Evolutionary conservation across 2,888 invertebrate genomes (phyloP), one percentile per base, ranked within the genome.

Genomic region (Eutolmus rufibarbis): DNA sequence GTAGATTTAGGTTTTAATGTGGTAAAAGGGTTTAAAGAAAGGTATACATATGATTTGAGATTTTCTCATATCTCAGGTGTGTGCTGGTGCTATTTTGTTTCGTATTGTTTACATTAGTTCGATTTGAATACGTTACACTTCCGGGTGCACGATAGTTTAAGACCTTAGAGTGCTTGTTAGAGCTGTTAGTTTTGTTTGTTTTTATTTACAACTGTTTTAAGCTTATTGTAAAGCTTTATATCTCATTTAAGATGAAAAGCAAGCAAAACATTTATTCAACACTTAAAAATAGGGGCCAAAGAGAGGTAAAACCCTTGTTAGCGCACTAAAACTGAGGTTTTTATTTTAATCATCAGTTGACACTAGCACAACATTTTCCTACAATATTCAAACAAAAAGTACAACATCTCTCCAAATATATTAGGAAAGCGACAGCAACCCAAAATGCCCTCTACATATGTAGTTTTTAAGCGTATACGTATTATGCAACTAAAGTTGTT

Each of bases 71-170:
- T 37, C 66, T 82, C 34, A 82, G 66, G 66, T 82, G 82, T 57
- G 82, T 66, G 57, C 57, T 57, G 57, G 82, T 82, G 82, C 57
- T 76, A 66, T 23, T 66, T 66, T 66, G n/a, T 51, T 57, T n/a
- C 7, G 23, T 23, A 57, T 57, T 57, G 19, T n/a, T 57, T 57
- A 57, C 57, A 57, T 9, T 1, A 57, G 19, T 57, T 19, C 2
- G 23, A 57, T 23, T 57, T 19, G 23, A 57, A 57, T 57, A 23
- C 12, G 23, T 57, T 57, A 23, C 23, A 9, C 23, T 57, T 19
- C 19, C 23, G 57, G 8, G 57, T 57, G 57, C 23, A 57, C 23
- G 19, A 43, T 57, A 57, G 57, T 57, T n/a, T 51, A 51, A 51
- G 51, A 23, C 0, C 57, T 9, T 57, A 57, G 5, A 57, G 12